Percentiles rank a stretch among this genome's conserved stretches.
These are phyloP conservation scores for Augiades crinisus DNA, from an alignment of 2,888 invertebrate genomes.

Conservation along the genomic window DNA sequence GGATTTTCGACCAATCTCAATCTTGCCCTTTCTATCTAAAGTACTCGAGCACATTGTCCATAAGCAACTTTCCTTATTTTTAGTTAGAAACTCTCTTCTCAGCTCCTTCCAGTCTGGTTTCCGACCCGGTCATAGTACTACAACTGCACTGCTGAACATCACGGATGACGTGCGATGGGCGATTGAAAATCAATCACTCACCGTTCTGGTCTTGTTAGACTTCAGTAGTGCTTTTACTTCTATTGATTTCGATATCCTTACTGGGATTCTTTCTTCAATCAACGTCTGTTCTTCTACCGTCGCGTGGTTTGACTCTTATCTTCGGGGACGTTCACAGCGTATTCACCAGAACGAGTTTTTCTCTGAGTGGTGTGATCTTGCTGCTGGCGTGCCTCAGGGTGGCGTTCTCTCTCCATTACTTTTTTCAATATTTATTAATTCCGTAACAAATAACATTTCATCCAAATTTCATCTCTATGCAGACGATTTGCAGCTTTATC, in stretches of 20 bases:
- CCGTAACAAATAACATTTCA: not conserved
- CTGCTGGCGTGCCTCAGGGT: no score
- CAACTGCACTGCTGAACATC: conserved; percentile 8
- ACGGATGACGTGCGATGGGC: conserved; percentile 11
- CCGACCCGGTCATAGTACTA: not conserved
- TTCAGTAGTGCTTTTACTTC: no score
- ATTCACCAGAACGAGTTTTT: not conserved
- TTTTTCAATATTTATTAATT: conserved; percentile 8
- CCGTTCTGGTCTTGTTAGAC: conserved; percentile 6
- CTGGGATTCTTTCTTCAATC: not conserved
- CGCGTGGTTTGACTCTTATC: no score
- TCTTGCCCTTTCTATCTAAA: conserved; percentile 5
- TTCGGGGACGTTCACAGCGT: not conserved
- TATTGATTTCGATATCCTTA: conserved; percentile 10
- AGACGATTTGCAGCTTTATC: no score
- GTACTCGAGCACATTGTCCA: conserved; percentile 1
- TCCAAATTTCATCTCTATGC: no score
- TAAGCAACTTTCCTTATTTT: not conserved
- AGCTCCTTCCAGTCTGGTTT: not conserved
- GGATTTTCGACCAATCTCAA: not conserved
- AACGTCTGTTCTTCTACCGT: conserved; percentile 1
- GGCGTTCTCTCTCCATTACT: no score
- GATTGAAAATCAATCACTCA: conserved; percentile 3
- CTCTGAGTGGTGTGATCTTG: not conserved
- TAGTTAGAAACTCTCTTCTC: not conserved